Evolutionary conservation across 1,140 invertebrate genomes (phyloP), one percentile per base, ranked within the genome.

Genomic region (Lasaia peninsularis): DNA sequence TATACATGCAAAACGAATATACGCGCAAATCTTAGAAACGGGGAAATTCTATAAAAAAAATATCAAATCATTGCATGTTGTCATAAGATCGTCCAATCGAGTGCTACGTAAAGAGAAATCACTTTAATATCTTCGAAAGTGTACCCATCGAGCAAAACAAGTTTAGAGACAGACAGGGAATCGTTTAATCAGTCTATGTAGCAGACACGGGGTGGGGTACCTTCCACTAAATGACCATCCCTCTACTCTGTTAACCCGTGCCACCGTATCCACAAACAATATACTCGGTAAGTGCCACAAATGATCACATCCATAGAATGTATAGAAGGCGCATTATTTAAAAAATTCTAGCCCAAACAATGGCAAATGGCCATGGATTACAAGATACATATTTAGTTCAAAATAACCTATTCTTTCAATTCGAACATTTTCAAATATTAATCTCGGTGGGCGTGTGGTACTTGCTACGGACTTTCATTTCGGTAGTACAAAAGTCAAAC

Each of bases 221-320:
- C 75, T 84, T 82, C 78, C 71, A 75, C 75, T 85, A 83, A 87
- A 87, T 87, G 84, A 87, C 84, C 81, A 82, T 74, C 81, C 78
- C 81, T 78, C 75, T 67, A 69, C 63, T 73, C 78, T 73, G 78
- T 81, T 82, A 80, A 80, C 80, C 78, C 79, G 78, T 69, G 71
- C 79, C 76, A 76, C 80, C 81, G 81, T 80, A 81, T 84, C 80
- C 80, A 72, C 80, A 86, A 84, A 86, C 80, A 84, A 70, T 75
- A 73, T 75, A 78, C 74, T 82, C 73, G 78, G 80, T 73, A 68
- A 82, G 71, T 73, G 71, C 72, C 73, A 70, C 75, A 77, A 80
- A 75, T 65, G 67, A 75, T 60, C n/a, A 24, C 11, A 14, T 5
- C 12, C 50, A 34, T 10, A 2, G 9, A 48, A 52, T 52, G 58